phyloP scores from a whole-genome alignment of 92 coral and sea anemone genomes.

The Epizoanthus illoricatus region DNA sequence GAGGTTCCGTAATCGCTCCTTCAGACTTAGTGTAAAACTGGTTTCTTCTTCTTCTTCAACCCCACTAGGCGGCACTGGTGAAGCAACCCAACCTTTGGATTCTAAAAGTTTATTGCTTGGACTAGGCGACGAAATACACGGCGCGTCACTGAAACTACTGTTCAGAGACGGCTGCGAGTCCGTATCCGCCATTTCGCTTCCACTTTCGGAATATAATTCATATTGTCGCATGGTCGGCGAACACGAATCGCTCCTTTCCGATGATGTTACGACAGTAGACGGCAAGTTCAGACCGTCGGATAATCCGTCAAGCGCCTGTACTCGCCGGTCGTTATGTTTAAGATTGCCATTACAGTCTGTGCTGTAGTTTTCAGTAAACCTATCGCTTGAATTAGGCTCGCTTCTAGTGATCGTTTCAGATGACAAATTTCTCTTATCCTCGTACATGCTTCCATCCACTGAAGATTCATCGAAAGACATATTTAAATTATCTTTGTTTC shows the following conservation, averaged over 20 bases:
- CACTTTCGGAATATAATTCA: constrained; percentile 29
- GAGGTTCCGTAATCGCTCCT: constrained; percentile 51
- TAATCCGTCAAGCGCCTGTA: background rate
- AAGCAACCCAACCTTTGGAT: constrained; percentile 35
- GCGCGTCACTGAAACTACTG: constrained; percentile 57
- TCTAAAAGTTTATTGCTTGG: constrained; percentile 60
- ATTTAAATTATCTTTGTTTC: background rate
- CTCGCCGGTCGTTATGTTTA: background rate
- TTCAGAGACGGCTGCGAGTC: constrained; percentile 64
- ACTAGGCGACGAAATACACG: constrained; percentile 47
- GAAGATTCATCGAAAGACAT: background rate
- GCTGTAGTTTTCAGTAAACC: background rate
- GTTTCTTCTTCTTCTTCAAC: background rate
- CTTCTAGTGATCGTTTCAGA: background rate
- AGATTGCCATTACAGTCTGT: constrained; percentile 12
- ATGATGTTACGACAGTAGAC: background rate
- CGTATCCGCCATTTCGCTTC: constrained; percentile 56
- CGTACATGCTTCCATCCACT: background rate
- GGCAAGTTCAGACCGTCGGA: background rate
- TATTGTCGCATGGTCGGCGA: constrained; percentile 12
- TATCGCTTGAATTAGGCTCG: background rate
- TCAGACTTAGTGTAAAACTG: constrained; percentile 31
- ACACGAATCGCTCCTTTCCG: constrained; percentile 11
- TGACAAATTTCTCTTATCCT: background rate
- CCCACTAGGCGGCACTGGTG: constrained; percentile 9